Percentiles rank a stretch among this genome's conserved stretches.
Conservation (phyloP, 2,888 invertebrate genomes). For the Idaea straminata region DNA sequence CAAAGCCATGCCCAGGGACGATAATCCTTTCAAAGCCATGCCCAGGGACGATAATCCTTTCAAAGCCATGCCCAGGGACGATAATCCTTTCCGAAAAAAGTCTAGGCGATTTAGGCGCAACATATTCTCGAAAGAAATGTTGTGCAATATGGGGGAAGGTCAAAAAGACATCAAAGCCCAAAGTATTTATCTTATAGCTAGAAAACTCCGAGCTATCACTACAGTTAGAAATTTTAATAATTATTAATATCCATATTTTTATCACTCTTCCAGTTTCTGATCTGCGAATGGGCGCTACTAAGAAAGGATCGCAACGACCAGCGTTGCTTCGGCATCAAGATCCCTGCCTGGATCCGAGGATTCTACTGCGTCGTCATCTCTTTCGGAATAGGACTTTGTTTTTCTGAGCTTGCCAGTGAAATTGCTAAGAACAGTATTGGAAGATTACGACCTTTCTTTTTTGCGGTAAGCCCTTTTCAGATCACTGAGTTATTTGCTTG, state of each 20-base stretch:
- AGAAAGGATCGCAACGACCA: conserved; percentile 56
- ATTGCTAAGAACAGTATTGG: conserved; percentile 96
- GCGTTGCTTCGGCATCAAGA: conserved; percentile 76
- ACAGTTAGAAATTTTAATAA: too few species aligned
- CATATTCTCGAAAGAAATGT: too few species aligned
- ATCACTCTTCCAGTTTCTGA: conserved; percentile 47
- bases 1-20: too few species aligned
- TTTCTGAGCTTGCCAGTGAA: conserved; percentile 93
- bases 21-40: too few species aligned
- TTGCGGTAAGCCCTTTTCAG: conserved; percentile 77
- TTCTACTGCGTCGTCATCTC: conserved; percentile 86
- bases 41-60: too few species aligned
- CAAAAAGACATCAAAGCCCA: too few species aligned
- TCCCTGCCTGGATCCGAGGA: conserved; percentile 86
- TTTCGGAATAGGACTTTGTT: conserved; percentile 90
- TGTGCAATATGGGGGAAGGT: too few species aligned
- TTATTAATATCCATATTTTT: neutral
- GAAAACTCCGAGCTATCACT: too few species aligned
- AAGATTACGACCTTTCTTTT: conserved; percentile 96
- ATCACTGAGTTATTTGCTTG: neutral
- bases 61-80: too few species aligned
- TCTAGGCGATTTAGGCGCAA: too few species aligned
- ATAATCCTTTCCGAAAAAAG: too few species aligned
- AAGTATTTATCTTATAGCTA: too few species aligned
- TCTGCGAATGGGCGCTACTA: conserved; percentile 64